A percentile compares a stretch with the other conserved stretches of the same genome.
phyloP scores from a whole-genome alignment of 1,140 invertebrate species.

The Papilio polyxenes region DNA sequence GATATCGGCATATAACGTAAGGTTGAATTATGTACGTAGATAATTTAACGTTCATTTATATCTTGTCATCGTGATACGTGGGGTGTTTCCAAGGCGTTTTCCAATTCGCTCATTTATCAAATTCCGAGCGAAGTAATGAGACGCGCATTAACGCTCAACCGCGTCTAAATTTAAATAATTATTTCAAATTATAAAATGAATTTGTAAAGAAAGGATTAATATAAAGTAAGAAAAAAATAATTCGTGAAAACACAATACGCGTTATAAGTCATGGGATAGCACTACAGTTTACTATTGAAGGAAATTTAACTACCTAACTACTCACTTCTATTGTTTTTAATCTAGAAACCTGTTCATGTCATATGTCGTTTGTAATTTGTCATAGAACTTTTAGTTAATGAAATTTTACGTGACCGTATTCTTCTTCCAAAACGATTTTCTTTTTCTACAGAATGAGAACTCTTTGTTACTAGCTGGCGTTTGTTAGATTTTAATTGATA shows the following conservation, averaged over 20 bases:
- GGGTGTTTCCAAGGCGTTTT: slow-evolving; percentile 74
- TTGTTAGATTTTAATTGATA: neutral
- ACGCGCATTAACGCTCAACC: slow-evolving; percentile 64
- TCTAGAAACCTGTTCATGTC: neutral
- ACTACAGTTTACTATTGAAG: neutral
- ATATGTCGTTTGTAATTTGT: too few relatives aligned
- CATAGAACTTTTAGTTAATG: too few relatives aligned
- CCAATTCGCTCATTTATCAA: slow-evolving; percentile 77
- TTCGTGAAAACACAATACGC: neutral
- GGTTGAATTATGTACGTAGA: slow-evolving; percentile 74
- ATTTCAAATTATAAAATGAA: slow-evolving; percentile 32
- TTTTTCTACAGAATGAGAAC: neutral
- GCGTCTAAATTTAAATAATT: slow-evolving; percentile 40
- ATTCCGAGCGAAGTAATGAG: slow-evolving; percentile 71
- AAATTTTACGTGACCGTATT: neutral
- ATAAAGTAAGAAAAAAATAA: neutral
- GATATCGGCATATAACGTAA: slow-evolving; percentile 63
- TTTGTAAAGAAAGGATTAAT: slow-evolving; percentile 14
- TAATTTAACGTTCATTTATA: slow-evolving; percentile 77
- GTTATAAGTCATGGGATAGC: neutral
- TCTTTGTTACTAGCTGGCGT: neutral
- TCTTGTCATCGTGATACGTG: slow-evolving; percentile 73
- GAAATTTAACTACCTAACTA: too few relatives aligned
- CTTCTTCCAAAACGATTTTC: neutral
- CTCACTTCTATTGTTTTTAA: neutral